Conservation (phyloP, 23 tunicate genomes). For the Aplidium turbinatum region DNA sequence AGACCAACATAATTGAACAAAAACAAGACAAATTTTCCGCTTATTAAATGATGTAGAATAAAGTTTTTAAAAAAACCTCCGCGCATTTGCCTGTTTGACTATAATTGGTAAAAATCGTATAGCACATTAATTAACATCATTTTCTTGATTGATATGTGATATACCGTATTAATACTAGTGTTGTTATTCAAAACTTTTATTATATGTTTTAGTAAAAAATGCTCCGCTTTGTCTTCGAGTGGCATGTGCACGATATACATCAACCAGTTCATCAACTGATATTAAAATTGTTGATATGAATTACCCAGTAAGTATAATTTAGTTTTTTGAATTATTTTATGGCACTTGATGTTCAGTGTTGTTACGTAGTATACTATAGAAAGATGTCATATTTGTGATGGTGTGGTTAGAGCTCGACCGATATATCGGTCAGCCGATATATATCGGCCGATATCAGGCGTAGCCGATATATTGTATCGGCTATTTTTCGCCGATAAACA, state of each 20-base stretch:
- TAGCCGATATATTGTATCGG: too few species aligned
- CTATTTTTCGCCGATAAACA: too few species aligned
- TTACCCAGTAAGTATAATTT: slow-evolving; percentile 34
- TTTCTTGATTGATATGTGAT: background rate
- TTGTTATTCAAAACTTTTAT: background rate
- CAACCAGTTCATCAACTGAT: slow-evolving; percentile 1
- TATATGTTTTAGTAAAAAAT: background rate
- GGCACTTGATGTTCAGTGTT: background rate
- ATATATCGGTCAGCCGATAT: too few species aligned
- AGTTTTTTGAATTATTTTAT: background rate
- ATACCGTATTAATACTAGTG: background rate
- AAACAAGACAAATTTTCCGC: too few species aligned
- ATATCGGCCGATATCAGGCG: too few species aligned
- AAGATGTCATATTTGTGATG: background rate
- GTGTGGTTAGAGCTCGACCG: too few species aligned
- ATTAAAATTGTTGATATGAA: slow-evolving; percentile 35
- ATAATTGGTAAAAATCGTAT: too few species aligned
- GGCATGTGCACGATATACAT: slow-evolving; percentile 6
- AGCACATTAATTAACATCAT: too few species aligned
- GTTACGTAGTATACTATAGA: background rate
- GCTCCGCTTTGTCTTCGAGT: slow-evolving; percentile 34
- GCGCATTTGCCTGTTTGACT: too few species aligned
- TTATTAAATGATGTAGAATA: too few species aligned
- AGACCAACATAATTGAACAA: too few species aligned
- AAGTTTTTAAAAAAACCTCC: too few species aligned